Conservation (phyloP, 2,888 invertebrate genomes). For the Oithona nana region DNA sequence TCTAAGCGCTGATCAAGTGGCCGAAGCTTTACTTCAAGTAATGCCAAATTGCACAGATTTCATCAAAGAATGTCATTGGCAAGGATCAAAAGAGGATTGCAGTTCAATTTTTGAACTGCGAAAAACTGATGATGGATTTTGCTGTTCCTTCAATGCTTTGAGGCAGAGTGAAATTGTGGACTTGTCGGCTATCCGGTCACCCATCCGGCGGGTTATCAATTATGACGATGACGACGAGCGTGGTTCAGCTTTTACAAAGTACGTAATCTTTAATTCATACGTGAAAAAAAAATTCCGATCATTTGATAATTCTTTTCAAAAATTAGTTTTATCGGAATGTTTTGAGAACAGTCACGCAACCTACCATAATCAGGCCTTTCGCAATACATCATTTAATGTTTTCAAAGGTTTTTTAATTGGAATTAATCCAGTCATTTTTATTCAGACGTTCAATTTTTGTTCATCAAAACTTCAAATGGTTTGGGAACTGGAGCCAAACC, state of each 20-base stretch:
- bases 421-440: no score
- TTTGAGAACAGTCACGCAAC: no score
- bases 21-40: background rate
- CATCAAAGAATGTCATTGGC: conserved; percentile 15
- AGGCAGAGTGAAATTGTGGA: conserved; percentile 4
- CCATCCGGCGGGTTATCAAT: background rate
- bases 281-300: no score
- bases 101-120: conserved; percentile 13
- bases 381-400: no score
- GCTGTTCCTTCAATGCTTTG: conserved; percentile 18
- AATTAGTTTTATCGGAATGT: no score
- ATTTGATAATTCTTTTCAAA: no score
- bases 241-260: no score
- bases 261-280: no score
- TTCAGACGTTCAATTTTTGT: background rate
- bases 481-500: background rate
- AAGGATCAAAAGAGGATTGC: conserved; percentile 15
- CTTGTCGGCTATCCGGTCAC: background rate
- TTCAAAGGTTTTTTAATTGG: no score
- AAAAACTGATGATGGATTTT: conserved; percentile 18
- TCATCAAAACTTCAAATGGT: background rate
- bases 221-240: no score
- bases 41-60: conserved; percentile 16
- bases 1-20: background rate
- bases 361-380: no score